Base-by-base conservation (phyloP, 2,888 invertebrate genomes). In the Lysandra bellargus region DNA sequence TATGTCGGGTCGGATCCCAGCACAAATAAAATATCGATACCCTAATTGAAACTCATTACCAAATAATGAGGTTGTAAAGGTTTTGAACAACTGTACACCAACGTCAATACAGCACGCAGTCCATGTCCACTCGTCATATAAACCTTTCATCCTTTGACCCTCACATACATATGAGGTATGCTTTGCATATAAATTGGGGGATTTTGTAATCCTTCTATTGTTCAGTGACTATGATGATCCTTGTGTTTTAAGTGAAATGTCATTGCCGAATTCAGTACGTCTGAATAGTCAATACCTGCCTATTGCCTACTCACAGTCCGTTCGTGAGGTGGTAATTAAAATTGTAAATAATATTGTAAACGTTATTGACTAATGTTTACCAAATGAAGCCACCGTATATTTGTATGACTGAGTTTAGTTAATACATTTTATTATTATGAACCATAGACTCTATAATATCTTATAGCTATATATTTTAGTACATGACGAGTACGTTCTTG, bases 181-280 rank as follows among this genome's bases (percentile, higher is more conserved):
- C 83, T 80, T 84, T 83, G 84, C 83, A 83, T 84, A 83, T 81
- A 82, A 85, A 85, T 83, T 83, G 83, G 82, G 82, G 80, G 83
- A 85, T 90, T 88, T 87, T 84, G 89, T 86, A 90, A 90, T 84
- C 83, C 83, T 81, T 80, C 87, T 85, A 90, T 91, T 91, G 91
- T 92, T 90, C 89, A 87, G 86, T 86, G 86, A 83, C 83, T 85
- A 84, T 84, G 84, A 86, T 84, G 84, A 83, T 87, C 61, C 64
- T 61, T 61, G 40, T 64, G 30, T 69, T 69, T 64, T 33, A 69
- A 69, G 14, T 69, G 69, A 69, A 69, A 69, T 69, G 69, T 69
- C 33, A 69, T 69, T 69, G 69, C 69, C 69, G 30, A 69, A 69
- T 69, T 37, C 33, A 69, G 69, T 69, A 12, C 33, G 64, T 30